Evolutionary conservation across 2,888 invertebrate genomes (phyloP).

Genomic region (Drosophila mimica): DNA sequence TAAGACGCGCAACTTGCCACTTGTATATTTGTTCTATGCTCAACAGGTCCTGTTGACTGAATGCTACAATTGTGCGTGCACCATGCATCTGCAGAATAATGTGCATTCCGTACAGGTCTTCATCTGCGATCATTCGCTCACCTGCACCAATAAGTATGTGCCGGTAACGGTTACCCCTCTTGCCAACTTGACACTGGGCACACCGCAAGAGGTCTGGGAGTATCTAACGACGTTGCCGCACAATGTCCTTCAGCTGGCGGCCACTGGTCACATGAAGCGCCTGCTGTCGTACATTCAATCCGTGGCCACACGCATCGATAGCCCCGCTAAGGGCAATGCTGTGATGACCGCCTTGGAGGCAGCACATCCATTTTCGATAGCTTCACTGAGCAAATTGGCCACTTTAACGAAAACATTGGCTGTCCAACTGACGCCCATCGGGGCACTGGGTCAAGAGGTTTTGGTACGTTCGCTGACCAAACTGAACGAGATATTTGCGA

Average conservation of each 20-base stretch:
- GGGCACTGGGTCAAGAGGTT: fast-evolving
- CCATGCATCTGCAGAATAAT: constrained; percentile 25
- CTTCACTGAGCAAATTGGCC: constrained; percentile 33
- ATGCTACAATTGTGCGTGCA: constrained; percentile 49
- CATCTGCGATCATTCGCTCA: constrained; percentile 27
- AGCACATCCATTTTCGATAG: background rate
- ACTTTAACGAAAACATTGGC: constrained; percentile 52
- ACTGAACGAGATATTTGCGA: constrained; percentile 41
- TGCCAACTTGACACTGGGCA: background rate
- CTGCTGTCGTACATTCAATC: constrained; percentile 19
- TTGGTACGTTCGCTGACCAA: constrained; percentile 10
- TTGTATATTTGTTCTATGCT: constrained; percentile 44
- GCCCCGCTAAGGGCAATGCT: fast-evolving
- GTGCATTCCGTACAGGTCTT: constrained; percentile 20
- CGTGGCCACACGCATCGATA: constrained; percentile 15
- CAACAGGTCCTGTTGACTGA: constrained; percentile 35
- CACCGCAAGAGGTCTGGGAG: background rate
- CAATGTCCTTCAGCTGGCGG: background rate
- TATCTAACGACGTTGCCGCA: constrained; percentile 11
- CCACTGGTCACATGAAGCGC: background rate
- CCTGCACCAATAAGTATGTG: constrained; percentile 26
- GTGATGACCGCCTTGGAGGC: constrained; percentile 2
- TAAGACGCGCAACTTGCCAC: background rate
- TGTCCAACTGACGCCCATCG: constrained; percentile 21
- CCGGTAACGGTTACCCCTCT: constrained; percentile 36